Evolutionary conservation across 1,140 invertebrate species (phyloP), one percentile per base, ranked within the genome.

Genomic region (Streblospio benedicti): DNA sequence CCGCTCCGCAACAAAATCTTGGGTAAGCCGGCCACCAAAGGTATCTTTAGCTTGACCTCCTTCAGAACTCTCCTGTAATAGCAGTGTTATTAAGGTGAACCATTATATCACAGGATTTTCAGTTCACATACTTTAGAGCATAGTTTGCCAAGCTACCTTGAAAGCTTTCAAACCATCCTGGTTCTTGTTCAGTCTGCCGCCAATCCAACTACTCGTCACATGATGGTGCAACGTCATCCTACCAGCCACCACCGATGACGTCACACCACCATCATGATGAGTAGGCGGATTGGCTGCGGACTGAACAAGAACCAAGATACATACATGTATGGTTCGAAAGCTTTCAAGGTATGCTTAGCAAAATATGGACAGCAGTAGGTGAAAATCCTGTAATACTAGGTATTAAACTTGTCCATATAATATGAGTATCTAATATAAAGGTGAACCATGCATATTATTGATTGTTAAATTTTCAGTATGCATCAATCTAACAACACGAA

Each of bases 1-100:
- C 60, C 70, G 72, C 54, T 78, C 76, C 6, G 72, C 74, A 6
- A 78, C 69, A 69, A 76, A 77, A 58, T 78, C 76, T 52, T 66
- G 61, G 5, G 75, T 77, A 20, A 78, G 64, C 18, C 75, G 65
- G n/a, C 76, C 76, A 28, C 75, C 76, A 67, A 76, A 76, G 25
- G 67, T 70, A 23, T 78, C 76, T 53, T 71, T 74, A 12, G 76
- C 74, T 55, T 68, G 58, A 52, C 59, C 68, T 1, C 69, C 66
- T 62, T 78, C 76, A 20, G 63, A 53, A n/a, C 67, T 64, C 56
- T 78, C 76, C 75, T 76, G 54, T 30, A 60, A 50, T 30, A 32
- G 14, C 18, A 38, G 9, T 38, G n/a, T 38, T n/a, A 38, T 9
- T 38, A n/a, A 38, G n/a, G 35, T 9, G 9, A 38, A 38, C 9